Percentiles rank a stretch among this genome's conserved stretches.
These are phyloP conservation scores for Peromyscus californicus DNA, from an alignment of 2,113 vertebrate species.

Conservation along the genomic window DNA sequence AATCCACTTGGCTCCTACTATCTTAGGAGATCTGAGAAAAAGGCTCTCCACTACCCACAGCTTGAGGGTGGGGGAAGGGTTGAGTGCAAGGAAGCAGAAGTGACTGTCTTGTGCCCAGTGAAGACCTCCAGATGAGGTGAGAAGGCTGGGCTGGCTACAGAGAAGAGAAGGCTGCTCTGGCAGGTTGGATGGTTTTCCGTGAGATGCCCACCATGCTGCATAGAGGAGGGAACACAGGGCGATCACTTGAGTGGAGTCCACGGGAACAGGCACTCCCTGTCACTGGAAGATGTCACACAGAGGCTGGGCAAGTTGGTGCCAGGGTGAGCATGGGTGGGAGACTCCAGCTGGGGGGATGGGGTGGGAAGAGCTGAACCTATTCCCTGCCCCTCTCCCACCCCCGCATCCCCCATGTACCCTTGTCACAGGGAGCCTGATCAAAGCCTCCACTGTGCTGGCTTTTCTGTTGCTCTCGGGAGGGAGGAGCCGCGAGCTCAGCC, in stretches of 20 bases:
- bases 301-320: constrained; percentile 18
- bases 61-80: background rate
- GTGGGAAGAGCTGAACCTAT: background rate
- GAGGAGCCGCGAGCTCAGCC: background rate
- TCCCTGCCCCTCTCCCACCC: background rate
- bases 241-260: background rate
- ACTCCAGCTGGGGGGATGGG: background rate
- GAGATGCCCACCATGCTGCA: background rate
- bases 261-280: constrained; percentile 43
- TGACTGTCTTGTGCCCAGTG: background rate
- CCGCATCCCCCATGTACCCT: background rate
- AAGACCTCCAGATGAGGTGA: background rate
- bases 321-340: background rate
- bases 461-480: background rate
- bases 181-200: background rate
- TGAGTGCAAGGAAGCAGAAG: background rate
- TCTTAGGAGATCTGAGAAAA: background rate
- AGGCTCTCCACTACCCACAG: background rate
- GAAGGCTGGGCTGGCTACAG: background rate
- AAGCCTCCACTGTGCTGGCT: constrained; percentile 18
- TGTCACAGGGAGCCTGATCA: background rate
- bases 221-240: too few species aligned
- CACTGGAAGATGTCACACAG: constrained; percentile 49
- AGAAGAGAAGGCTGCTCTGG: too few species aligned
- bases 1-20: background rate